Percentiles rank a stretch among this genome's conserved stretches.
These are phyloP conservation scores for Erinaceus europaeus DNA, from an alignment of 2,113 vertebrate species.

Conservation along the genomic window DNA sequence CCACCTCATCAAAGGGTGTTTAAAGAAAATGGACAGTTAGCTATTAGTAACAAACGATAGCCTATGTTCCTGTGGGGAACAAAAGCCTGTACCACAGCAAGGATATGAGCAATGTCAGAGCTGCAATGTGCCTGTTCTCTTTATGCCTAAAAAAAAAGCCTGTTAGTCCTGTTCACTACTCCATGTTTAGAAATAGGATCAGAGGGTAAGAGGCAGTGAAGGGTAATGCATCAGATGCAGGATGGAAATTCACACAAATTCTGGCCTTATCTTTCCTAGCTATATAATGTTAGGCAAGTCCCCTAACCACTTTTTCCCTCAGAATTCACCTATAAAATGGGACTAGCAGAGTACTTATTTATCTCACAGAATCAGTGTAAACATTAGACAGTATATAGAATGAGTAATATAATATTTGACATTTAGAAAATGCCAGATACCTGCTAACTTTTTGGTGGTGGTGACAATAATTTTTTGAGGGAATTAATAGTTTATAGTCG, in stretches of 20 bases:
- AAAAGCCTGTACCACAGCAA: not conserved
- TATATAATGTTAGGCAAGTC: not conserved
- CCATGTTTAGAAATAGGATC: not conserved
- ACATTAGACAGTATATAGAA: slow-evolving; percentile 19
- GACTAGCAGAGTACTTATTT: slow-evolving; percentile 5
- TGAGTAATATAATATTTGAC: not conserved
- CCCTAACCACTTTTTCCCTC: slow-evolving; percentile 9
- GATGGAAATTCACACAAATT: slow-evolving; percentile 1
- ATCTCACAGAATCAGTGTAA: not conserved
- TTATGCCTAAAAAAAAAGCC: not conserved
- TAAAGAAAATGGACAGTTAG: slow-evolving; percentile 34
- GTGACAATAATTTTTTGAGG: not conserved
- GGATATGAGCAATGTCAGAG: not conserved
- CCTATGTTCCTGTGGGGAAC: not conserved
- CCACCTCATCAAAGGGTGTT: slow-evolving; percentile 16
- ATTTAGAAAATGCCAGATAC: slow-evolving; percentile 15
- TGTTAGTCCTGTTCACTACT: not conserved
- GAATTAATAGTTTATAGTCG: not conserved
- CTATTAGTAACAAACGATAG: not conserved
- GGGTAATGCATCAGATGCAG: not conserved
- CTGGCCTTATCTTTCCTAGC: slow-evolving; percentile 1
- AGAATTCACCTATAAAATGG: slow-evolving; percentile 23
- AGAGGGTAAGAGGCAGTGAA: not conserved
- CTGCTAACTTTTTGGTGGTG: slow-evolving; percentile 2
- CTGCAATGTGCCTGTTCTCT: not conserved